Conservation (phyloP, 2,797 vertebrate genomes). For the Smutsia temminckii region DNA sequence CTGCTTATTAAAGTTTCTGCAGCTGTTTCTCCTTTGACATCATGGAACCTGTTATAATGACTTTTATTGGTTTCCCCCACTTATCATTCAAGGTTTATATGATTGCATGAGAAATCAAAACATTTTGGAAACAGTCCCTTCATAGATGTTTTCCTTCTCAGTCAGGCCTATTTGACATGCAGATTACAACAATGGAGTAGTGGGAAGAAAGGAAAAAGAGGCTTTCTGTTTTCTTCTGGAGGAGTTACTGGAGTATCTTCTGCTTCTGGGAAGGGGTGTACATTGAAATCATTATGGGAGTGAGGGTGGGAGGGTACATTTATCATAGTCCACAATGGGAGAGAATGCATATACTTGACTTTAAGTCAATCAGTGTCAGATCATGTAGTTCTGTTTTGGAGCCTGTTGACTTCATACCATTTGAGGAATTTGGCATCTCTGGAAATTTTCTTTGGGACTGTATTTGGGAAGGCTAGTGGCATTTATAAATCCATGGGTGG, state of each 20-base stretch:
- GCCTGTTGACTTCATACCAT: not conserved
- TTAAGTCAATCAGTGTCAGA: not conserved
- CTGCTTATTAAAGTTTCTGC: conserved; percentile 70
- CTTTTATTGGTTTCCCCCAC: conserved; percentile 28
- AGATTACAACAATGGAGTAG: not conserved
- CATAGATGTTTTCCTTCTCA: not conserved
- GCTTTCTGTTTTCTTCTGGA: not conserved
- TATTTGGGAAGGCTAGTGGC: not conserved
- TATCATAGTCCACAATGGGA: not conserved
- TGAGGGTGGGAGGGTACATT: not conserved
- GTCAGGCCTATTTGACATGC: not conserved
- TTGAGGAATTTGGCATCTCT: conserved; percentile 18
- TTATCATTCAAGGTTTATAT: not conserved
- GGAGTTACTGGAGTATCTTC: not conserved
- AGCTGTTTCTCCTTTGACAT: conserved; percentile 75
- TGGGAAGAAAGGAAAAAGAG: not conserved
- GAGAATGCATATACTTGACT: not conserved
- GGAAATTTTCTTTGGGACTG: not conserved
- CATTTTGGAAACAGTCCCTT: not conserved
- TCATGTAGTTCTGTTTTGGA: not conserved
- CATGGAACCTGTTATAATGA: conserved; percentile 66
- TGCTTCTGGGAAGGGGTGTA: not conserved
- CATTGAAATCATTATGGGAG: not conserved
- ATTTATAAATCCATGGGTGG: not conserved
- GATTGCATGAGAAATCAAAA: conserved; percentile 40